Conservation (phyloP, 2,888 invertebrate genomes). For the Sinodicranocentrus sp. region DNA sequence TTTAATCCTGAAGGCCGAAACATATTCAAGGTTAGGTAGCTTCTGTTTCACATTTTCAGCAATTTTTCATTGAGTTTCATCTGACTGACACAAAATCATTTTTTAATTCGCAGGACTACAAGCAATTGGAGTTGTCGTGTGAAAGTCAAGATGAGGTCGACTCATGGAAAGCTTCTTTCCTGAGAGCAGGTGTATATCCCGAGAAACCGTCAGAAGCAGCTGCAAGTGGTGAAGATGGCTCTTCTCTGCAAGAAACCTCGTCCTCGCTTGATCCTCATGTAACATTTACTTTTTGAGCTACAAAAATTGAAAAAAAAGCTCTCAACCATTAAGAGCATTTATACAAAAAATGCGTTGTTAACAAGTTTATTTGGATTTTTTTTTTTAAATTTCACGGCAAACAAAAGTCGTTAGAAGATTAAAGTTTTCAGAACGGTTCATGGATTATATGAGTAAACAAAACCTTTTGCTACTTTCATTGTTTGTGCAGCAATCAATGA, state of each 20-base stretch:
- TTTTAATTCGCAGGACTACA: constrained; percentile 94
- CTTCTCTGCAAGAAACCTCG: constrained; percentile 79
- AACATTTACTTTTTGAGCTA: too few relatives aligned
- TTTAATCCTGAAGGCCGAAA: constrained; percentile 99
- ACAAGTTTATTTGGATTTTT: constrained; percentile 78
- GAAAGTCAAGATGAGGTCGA: constrained; percentile 98
- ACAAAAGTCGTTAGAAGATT: too few relatives aligned
- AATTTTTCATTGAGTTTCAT: too few relatives aligned
- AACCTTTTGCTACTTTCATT: too few relatives aligned
- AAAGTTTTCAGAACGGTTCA: too few relatives aligned
- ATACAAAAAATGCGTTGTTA: neutral
- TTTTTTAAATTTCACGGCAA: too few relatives aligned
- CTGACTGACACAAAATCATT: constrained; percentile 17
- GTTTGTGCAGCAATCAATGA: constrained; percentile 84
- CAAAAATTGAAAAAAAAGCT: too few relatives aligned
- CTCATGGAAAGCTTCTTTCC: constrained; percentile 99
- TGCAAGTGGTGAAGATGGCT: constrained; percentile 86
- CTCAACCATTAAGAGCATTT: too few relatives aligned
- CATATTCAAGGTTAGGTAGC: constrained; percentile 88
- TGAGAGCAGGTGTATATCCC: constrained; percentile 99
- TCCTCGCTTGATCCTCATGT: constrained; percentile 88
- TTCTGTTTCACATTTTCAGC: neutral
- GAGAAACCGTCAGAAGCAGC: constrained; percentile 93
- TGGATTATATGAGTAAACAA: too few relatives aligned
- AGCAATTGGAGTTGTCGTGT: constrained; percentile 98